These are phyloP conservation scores for Aulostomus chinensis DNA, from an alignment of 2,797 vertebrate species.

Conservation along the genomic window DNA sequence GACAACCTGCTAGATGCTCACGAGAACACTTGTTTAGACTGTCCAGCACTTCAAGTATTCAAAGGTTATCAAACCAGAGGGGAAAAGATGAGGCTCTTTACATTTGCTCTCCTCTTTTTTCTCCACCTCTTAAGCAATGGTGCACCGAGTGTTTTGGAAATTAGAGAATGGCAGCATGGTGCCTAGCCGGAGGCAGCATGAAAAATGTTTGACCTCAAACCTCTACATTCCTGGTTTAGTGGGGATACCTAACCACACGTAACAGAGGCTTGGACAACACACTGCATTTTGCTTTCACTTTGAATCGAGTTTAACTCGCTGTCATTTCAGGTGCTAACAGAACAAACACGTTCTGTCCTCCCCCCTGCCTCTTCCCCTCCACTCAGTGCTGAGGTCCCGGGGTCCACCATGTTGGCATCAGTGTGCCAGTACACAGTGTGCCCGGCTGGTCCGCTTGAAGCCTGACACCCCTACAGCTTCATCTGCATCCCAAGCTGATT, in stretches of 20 bases:
- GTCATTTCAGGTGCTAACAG: conserved; percentile 60
- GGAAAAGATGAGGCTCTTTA: conserved; percentile 7
- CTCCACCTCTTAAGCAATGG: conserved; percentile 43
- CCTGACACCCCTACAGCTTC: conserved; percentile 51
- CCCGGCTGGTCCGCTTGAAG: conserved; percentile 57
- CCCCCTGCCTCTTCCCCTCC: conserved; percentile 2
- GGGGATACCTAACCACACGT: conserved; percentile 56
- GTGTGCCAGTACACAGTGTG: conserved; percentile 55
- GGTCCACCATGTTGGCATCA: conserved; percentile 61
- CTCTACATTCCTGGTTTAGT: conserved; percentile 66
- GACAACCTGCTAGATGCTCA: conserved; percentile 37
- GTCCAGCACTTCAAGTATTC: not conserved
- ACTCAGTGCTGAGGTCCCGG: conserved; percentile 42
- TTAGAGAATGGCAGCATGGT: conserved; percentile 62
- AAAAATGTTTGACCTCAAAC: conserved; percentile 63
- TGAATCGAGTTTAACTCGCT: conserved; percentile 19
- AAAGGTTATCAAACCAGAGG: not conserved
- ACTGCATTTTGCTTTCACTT: conserved; percentile 39
- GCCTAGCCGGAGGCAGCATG: conserved; percentile 60
- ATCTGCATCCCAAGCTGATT: conserved; percentile 62
- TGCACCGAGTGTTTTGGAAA: conserved; percentile 64
- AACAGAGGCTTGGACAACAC: conserved; percentile 34
- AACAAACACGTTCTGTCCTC: conserved; percentile 24
- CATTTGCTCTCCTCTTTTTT: conserved; percentile 25
- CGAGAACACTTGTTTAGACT: not conserved